Conservation (phyloP, 92 coral and sea anemone genomes). For the Umimayanthus kanabou region DNA sequence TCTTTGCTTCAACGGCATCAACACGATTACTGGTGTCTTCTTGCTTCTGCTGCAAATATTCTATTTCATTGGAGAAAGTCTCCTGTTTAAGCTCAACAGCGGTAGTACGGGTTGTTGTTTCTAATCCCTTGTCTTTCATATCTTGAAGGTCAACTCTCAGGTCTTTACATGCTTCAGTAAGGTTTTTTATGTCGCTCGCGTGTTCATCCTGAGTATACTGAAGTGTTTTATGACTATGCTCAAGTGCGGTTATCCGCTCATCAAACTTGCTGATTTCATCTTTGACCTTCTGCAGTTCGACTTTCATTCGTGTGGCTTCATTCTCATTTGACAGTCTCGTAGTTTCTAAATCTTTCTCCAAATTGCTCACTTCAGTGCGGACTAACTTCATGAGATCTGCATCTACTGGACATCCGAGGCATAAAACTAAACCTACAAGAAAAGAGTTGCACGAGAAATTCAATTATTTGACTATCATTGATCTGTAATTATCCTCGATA, state of each 20-base stretch:
- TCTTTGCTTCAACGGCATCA: slow-evolving; percentile 34
- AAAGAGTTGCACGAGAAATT: not conserved
- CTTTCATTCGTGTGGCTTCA: slow-evolving; percentile 59
- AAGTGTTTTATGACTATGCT: not conserved
- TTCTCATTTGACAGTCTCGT: slow-evolving; percentile 39
- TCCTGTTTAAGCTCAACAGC: slow-evolving; percentile 27
- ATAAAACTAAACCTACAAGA: slow-evolving; percentile 68
- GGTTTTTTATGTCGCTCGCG: slow-evolving; percentile 3
- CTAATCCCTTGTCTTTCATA: not conserved
- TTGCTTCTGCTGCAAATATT: not conserved
- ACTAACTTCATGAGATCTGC: slow-evolving; percentile 70
- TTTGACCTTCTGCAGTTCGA: slow-evolving; percentile 48
- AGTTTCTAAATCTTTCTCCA: slow-evolving; percentile 43
- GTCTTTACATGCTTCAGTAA: not conserved
- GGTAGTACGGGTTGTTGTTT: not conserved
- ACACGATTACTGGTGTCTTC: slow-evolving; percentile 27
- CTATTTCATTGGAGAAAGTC: not conserved
- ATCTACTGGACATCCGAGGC: slow-evolving; percentile 80
- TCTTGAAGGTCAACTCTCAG: slow-evolving; percentile 22
- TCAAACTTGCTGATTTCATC: slow-evolving; percentile 48
- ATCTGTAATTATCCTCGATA: too few relatives aligned
- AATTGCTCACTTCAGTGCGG: slow-evolving; percentile 53
- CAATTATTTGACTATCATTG: too few relatives aligned
- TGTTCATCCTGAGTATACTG: slow-evolving; percentile 30
- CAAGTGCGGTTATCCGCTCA: slow-evolving; percentile 31